A percentile compares a stretch with the other conserved stretches of the same genome.
These are phyloP conservation scores for Neolamprologus falcicula DNA, from an alignment of 2,113 vertebrate genomes.

Conservation along the genomic window DNA sequence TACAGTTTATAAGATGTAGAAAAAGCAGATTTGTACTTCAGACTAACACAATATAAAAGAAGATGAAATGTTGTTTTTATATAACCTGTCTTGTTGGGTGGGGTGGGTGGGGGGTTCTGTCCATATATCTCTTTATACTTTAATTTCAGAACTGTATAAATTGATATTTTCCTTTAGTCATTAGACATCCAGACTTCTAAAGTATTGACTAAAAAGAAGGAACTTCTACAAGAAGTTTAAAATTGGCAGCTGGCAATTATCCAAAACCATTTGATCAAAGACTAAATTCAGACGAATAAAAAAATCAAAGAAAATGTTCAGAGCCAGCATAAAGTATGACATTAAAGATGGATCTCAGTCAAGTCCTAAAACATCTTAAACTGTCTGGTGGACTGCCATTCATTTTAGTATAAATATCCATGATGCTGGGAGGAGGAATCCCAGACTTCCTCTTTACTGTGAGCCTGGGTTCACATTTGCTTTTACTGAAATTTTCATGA, in stretches of 20 bases:
- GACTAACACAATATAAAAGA: neutral
- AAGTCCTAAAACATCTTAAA: neutral
- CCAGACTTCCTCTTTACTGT: neutral
- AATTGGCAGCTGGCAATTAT: neutral
- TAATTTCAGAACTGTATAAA: neutral
- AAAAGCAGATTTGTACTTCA: neutral
- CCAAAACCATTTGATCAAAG: neutral
- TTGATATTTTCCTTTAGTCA: neutral
- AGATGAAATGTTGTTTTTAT: neutral
- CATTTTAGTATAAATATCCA: neutral
- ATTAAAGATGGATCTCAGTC: neutral
- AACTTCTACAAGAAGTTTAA: neutral
- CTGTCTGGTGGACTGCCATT: neutral
- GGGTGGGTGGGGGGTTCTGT: fast-evolving
- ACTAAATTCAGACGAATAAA: neutral
- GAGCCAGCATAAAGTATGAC: neutral
- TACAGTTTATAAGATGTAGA: neutral
- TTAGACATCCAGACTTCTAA: neutral
- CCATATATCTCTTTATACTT: neutral
- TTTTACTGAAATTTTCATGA: neutral
- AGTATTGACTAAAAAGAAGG: neutral
- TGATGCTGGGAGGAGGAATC: neutral
- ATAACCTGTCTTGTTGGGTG: neutral
- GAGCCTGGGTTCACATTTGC: neutral
- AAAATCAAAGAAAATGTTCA: neutral